phyloP scores from a whole-genome alignment of 2,888 invertebrate species.

The Petrolisthes cinctipes region DNA sequence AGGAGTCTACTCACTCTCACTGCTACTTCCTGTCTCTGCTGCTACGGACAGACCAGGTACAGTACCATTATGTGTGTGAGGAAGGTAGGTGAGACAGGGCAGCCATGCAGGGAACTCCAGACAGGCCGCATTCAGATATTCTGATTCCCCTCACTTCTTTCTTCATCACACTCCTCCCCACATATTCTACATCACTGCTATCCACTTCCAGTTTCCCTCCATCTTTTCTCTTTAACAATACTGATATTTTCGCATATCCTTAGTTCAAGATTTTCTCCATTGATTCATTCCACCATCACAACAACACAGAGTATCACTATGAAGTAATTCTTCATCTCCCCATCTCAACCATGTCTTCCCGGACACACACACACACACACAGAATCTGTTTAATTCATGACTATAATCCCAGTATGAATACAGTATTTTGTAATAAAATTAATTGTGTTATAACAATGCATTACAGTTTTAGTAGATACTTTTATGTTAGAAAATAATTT shows the following conservation, averaged over 20 bases:
- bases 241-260: background rate
- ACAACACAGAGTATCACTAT: background rate
- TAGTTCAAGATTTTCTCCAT: background rate
- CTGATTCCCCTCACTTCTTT: background rate
- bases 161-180: background rate
- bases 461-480: no score
- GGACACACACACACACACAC: constrained; percentile 20
- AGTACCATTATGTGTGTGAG: background rate
- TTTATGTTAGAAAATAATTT: no score
- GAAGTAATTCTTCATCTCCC: background rate
- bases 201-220: background rate
- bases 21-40: background rate
- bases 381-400: background rate
- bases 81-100: constrained; percentile 5
- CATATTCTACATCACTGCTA: background rate
- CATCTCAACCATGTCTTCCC: background rate
- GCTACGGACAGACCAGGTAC: background rate
- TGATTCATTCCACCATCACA: background rate
- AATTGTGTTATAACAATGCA: no score
- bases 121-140: constrained; percentile 38
- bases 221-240: background rate
- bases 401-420: no score
- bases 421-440: no score
- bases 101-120: constrained; percentile 46
- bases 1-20: no score